These are phyloP conservation scores for Dolichoris vasculosae DNA, from an alignment of 1,140 invertebrate genomes.

Conservation along the genomic window DNA sequence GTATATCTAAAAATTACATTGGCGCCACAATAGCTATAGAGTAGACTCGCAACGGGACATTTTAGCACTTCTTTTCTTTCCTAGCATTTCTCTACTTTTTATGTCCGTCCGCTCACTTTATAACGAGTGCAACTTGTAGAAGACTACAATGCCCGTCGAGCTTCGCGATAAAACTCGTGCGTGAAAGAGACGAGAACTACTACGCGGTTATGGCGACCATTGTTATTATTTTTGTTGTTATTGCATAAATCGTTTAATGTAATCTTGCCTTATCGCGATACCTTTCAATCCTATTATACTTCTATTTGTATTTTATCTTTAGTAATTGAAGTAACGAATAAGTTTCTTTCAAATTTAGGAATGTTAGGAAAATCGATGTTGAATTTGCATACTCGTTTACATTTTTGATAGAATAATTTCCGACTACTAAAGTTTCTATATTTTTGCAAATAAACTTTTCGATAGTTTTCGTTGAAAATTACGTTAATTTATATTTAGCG, in stretches of 20 bases:
- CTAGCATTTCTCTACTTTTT: background rate
- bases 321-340: no score
- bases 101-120: background rate
- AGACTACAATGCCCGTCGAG: background rate
- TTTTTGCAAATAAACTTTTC: no score
- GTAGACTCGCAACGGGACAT: background rate
- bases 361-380: no score
- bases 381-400: no score
- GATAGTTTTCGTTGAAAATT: no score
- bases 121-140: background rate
- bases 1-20: slow-evolving; percentile 6
- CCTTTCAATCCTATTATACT: background rate
- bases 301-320: background rate
- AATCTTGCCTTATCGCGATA: background rate
- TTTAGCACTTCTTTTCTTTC: background rate
- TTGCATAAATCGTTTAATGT: background rate
- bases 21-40: background rate
- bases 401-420: no score
- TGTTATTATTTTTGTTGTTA: background rate
- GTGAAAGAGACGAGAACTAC: background rate
- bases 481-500: no score
- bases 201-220: background rate
- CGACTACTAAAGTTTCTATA: no score
- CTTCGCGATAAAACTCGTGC: background rate
- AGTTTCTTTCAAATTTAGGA: no score